Percentiles rank a stretch among this genome's conserved stretches.
Evolutionary conservation across 1,140 invertebrate genomes (phyloP).

Genomic region (Drusus annulatus): DNA sequence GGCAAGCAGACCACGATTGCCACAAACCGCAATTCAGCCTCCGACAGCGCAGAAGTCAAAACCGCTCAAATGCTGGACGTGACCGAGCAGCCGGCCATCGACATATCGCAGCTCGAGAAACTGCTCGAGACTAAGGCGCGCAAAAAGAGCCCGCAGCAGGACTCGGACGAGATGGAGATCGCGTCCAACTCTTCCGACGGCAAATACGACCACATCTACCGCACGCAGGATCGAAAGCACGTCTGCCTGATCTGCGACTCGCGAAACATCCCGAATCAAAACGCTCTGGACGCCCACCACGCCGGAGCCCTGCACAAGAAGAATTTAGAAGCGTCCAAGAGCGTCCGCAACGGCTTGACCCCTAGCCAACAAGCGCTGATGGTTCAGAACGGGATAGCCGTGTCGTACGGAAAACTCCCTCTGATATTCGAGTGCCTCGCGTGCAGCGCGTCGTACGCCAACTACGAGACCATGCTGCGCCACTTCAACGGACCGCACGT

Average conservation of each 20-base stretch:
- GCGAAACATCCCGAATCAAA: not conserved
- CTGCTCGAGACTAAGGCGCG: constrained; percentile 23
- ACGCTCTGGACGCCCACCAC: not conserved
- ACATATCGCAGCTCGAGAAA: constrained; percentile 26
- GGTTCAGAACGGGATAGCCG: not conserved
- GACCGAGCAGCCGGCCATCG: constrained; percentile 16
- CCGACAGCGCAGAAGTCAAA: not conserved
- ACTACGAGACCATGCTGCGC: not conserved
- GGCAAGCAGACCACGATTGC: constrained; percentile 7
- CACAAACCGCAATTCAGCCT: not conserved
- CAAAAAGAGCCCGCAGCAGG: not conserved
- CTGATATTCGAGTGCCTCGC: constrained; percentile 27
- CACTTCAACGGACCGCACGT: constrained; percentile 3
- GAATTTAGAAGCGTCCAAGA: not conserved
- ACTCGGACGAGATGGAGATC: not conserved
- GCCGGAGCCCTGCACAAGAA: not conserved
- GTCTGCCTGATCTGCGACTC: constrained; percentile 18
- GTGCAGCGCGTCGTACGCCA: not conserved
- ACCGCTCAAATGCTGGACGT: constrained; percentile 20
- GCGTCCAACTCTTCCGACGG: not conserved
- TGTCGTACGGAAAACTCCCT: not conserved
- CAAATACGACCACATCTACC: not conserved
- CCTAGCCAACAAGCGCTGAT: constrained; percentile 21
- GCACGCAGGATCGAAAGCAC: constrained; percentile 21
- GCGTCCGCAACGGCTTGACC: not conserved